These are phyloP conservation scores for Willisornis vidua DNA, from an alignment of 2,113 vertebrate genomes.

Conservation along the genomic window DNA sequence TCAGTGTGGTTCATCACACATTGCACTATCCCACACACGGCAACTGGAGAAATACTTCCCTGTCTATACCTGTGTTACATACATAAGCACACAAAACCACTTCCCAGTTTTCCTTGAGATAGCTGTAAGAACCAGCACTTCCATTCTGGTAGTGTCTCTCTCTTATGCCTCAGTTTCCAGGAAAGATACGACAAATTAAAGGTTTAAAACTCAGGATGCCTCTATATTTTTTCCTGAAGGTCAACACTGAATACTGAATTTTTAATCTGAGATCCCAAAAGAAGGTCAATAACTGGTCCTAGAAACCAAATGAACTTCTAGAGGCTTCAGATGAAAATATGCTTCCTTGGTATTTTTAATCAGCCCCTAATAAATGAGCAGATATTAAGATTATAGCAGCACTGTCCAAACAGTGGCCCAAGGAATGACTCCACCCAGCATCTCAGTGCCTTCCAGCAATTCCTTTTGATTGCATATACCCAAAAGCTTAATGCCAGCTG, in stretches of 20 bases:
- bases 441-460: neutral
- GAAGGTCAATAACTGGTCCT: neutral
- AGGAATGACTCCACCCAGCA: neutral
- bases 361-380: neutral
- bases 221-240: neutral
- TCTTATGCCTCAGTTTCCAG: neutral
- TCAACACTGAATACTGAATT: neutral
- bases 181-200: neutral
- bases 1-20: neutral
- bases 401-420: neutral
- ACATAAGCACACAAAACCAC: fast-evolving
- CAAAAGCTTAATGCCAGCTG: neutral
- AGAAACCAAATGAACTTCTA: neutral
- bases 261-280: neutral
- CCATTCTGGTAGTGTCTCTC: neutral
- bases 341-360: neutral
- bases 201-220: neutral
- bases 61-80: neutral
- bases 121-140: neutral
- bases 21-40: neutral
- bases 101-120: neutral
- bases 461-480: neutral
- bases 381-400: neutral
- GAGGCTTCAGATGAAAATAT: neutral
- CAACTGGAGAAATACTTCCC: neutral